Base-by-base conservation (phyloP, 2,888 invertebrate species). In the Disparrhopalites patrizii region DNA sequence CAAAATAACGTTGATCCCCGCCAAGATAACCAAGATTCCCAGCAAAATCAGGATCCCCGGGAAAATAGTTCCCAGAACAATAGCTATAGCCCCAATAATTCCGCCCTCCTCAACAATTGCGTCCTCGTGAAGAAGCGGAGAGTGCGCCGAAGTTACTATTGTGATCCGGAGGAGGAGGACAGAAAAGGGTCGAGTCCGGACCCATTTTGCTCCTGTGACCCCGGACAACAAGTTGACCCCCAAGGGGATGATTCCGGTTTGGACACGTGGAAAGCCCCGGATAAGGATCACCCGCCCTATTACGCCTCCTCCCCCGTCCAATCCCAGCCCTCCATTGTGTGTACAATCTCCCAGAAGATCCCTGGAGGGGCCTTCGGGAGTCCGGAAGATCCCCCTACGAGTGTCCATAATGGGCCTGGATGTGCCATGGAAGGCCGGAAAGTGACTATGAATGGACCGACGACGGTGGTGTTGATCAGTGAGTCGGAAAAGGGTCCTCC, bases 331-430 rank as follows among this genome's bases (percentile, higher is more conserved):
- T 13, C 70, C 13, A 75, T 75, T 62, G 75, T 75, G 27, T 75
- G 75, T 56, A 75, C 75, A 55, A 75, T 75, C 63, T 73, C 73
- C 70, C 73, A 75, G 71, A 62, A 75, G 69, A 62, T 73, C 71
- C 73, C 72, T 7, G 10, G 54, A 58, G 27, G 56, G 36, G 62
- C 56, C 20, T 63, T 60, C 50, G 60, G 54, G 2, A 57, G 27
- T 27, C 52, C 23, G 28, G 31, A 60, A 65, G 13, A 47, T 47
- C n/a, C 36, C 23, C 23, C 15, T 25, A 20, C 23, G 33, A 18
- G 47, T 58, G 20, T 28, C n/a, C 7, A 55, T 54, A 15, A 57
- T 50, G 56, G 57, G 51, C 33, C 25, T 33, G 40, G 58, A 23
- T 25, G 40, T 47, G 18, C 40, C n/a, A 62, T 62, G 62, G 55